A percentile compares a stretch with the other conserved stretches of the same genome.
These are phyloP conservation scores for Campopleginae sp. DNA, from an alignment of 2,888 invertebrate genomes.

Conservation along the genomic window DNA sequence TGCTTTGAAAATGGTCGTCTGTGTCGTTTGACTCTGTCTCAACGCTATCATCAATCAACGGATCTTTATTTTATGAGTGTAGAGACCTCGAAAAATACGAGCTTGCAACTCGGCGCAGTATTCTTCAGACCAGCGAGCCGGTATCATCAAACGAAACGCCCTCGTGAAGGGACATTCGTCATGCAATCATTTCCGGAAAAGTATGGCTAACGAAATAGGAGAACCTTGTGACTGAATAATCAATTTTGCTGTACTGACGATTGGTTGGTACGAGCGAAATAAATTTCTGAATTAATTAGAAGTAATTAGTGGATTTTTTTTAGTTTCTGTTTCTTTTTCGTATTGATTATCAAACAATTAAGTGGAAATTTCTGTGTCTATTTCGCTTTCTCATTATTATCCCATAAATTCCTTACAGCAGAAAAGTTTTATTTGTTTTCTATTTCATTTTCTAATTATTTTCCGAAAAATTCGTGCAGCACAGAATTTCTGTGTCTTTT, in stretches of 20 bases:
- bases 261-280: not conserved
- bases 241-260: not conserved
- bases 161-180: not conserved
- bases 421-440: too few relatives aligned
- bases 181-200: not conserved
- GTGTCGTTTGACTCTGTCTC: not conserved
- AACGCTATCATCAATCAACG: not conserved
- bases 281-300: not conserved
- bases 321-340: too few relatives aligned
- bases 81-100: not conserved
- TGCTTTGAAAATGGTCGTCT: not conserved
- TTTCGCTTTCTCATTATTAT: too few relatives aligned
- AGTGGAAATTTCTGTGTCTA: too few relatives aligned
- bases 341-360: too few relatives aligned
- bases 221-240: not conserved
- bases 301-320: not conserved
- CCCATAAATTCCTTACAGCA: too few relatives aligned
- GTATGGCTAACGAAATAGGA: not conserved
- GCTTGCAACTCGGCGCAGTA: not conserved
- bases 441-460: too few relatives aligned
- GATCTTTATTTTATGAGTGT: conserved; percentile 14
- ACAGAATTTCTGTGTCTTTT: too few relatives aligned
- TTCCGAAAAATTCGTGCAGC: too few relatives aligned
- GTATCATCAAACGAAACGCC: not conserved
- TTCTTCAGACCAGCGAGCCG: not conserved